These are phyloP conservation scores for Drosophila bocqueti DNA, from an alignment of 1,140 invertebrate species.

Conservation along the genomic window DNA sequence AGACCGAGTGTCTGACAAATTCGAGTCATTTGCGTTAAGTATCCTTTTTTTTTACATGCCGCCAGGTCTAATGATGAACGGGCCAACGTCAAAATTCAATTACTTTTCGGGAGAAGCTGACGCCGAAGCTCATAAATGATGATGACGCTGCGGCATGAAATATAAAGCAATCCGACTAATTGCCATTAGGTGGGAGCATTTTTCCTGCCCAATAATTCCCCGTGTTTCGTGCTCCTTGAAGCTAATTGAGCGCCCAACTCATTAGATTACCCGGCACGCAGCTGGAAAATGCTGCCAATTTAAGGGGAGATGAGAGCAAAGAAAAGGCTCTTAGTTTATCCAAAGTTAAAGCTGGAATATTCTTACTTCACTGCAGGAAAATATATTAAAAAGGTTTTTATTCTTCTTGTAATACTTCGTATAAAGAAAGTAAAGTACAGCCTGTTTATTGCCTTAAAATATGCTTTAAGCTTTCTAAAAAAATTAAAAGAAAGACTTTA, in stretches of 20 bases:
- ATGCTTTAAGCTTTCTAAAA: background rate
- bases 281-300: too few species aligned
- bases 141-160: conserved; percentile 65
- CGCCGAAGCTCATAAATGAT: conserved; percentile 71
- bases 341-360: conserved; percentile 13
- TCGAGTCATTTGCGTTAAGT: conserved; percentile 65
- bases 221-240: conserved; percentile 4
- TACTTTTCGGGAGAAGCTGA: conserved; percentile 42
- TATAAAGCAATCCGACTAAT: conserved; percentile 81
- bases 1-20: conserved; percentile 56
- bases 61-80: conserved; percentile 63
- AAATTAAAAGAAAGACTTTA: background rate
- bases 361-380: background rate
- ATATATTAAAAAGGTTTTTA: background rate
- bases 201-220: conserved; percentile 37
- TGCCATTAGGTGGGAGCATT: conserved; percentile 64
- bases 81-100: conserved; percentile 74
- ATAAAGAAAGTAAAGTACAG: too few species aligned
- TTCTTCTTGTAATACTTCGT: background rate
- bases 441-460: background rate
- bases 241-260: conserved; percentile 71
- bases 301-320: background rate
- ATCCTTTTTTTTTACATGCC: conserved; percentile 60
- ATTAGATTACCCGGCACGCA: conserved; percentile 64
- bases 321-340: conserved; percentile 1